Conservation (phyloP, 2,888 invertebrate species). For the Sthenelais limicola region DNA sequence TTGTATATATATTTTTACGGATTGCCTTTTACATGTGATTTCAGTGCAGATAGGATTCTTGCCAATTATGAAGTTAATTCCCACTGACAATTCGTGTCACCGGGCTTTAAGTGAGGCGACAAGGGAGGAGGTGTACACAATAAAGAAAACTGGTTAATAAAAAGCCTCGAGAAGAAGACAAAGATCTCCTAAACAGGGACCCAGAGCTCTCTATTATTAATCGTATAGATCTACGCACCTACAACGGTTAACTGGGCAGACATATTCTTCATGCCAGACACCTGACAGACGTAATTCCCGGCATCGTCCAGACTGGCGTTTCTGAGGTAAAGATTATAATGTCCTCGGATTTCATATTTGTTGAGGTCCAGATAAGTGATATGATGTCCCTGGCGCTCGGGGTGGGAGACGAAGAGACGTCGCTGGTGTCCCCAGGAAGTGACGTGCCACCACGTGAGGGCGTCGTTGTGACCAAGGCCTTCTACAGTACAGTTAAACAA, state of each 20-base stretch:
- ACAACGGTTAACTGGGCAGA: conserved; percentile 43
- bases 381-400: conserved; percentile 23
- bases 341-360: conserved; percentile 43
- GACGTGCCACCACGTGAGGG: conserved; percentile 42
- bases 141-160: too few species aligned
- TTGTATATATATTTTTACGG: too few species aligned
- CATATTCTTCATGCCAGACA: conserved; percentile 35
- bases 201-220: too few species aligned
- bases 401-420: conserved; percentile 39
- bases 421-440: background rate
- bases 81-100: too few species aligned
- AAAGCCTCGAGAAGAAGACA: too few species aligned
- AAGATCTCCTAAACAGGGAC: too few species aligned
- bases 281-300: conserved; percentile 42
- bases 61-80: too few species aligned
- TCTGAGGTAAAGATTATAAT: conserved; percentile 40
- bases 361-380: conserved; percentile 35
- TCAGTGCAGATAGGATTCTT: too few species aligned
- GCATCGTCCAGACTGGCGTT: conserved; percentile 37
- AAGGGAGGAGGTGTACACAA: too few species aligned
- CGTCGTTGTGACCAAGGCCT: conserved; percentile 31
- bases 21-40: too few species aligned
- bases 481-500: conserved; percentile 41
- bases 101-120: too few species aligned
- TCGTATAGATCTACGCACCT: conserved; percentile 28